A percentile compares a stretch with the other conserved stretches of the same genome.
Conservation (phyloP, 92 coral and sea anemone species). For the Zoanthus sociatus region DNA sequence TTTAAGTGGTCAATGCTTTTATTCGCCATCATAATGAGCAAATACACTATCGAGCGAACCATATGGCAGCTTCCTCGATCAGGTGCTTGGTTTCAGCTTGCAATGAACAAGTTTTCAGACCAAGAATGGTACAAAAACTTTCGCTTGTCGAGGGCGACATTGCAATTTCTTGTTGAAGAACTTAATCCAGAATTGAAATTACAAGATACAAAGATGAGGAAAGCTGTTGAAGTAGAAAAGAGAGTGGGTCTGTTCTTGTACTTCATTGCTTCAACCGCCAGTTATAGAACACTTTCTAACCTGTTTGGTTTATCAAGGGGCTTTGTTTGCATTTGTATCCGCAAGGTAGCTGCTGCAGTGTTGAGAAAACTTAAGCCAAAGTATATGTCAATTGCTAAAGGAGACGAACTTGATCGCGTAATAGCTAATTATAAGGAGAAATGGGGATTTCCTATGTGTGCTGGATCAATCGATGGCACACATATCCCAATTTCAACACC, state of each 20-base stretch:
- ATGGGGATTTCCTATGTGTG: constrained; percentile 15
- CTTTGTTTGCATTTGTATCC: constrained; percentile 27
- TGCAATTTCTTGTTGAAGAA: constrained; percentile 16
- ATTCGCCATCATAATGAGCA: not conserved
- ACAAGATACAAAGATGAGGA: constrained; percentile 11
- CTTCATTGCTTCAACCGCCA: constrained; percentile 8
- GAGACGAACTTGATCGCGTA: not conserved
- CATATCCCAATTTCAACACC: constrained; percentile 10
- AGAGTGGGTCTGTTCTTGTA: constrained; percentile 16
- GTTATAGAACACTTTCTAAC: constrained; percentile 16
- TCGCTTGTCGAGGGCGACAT: constrained; percentile 13
- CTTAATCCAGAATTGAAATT: not conserved
- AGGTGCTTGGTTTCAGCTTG: constrained; percentile 10
- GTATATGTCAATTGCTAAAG: constrained; percentile 48
- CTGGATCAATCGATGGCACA: constrained; percentile 9
- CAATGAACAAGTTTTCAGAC: constrained; percentile 17
- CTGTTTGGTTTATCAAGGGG: constrained; percentile 11
- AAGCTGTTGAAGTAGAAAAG: constrained; percentile 10
- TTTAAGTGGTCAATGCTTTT: constrained; percentile 9
- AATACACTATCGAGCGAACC: constrained; percentile 1
- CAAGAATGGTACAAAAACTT: constrained; percentile 8
- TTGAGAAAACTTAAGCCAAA: constrained; percentile 34
- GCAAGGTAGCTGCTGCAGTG: constrained; percentile 33
- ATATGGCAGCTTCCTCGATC: not conserved
- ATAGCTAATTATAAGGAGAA: constrained; percentile 1